Conservation (phyloP, 1,140 invertebrate genomes). For the Octopus bimaculoides region DNA sequence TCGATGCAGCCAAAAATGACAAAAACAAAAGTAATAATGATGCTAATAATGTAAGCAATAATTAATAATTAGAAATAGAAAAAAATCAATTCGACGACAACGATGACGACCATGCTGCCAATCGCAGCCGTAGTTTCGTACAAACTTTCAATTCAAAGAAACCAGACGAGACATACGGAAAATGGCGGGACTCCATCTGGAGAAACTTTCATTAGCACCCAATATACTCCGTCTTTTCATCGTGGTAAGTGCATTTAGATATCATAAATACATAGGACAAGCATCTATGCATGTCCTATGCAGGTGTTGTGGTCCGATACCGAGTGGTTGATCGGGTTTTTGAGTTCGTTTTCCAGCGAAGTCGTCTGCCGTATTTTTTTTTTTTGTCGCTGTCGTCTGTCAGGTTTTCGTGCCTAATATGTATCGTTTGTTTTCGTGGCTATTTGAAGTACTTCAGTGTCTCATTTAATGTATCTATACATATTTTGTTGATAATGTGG, state of each 20-base stretch:
- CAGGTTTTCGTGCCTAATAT: too few species aligned
- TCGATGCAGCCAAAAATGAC: not conserved
- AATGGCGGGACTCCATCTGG: slow-evolving; percentile 12
- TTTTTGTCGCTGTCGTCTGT: too few species aligned
- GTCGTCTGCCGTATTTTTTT: too few species aligned
- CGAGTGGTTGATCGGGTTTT: too few species aligned
- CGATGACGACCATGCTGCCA: not conserved
- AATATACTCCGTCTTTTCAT: slow-evolving; percentile 7
- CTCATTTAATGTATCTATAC: too few species aligned
- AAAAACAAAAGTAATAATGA: not conserved
- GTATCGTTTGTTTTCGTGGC: too few species aligned
- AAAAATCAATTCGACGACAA: not conserved
- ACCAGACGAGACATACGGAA: not conserved
- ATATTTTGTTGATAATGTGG: too few species aligned
- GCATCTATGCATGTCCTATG: too few species aligned
- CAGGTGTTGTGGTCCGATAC: too few species aligned
- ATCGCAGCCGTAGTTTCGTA: not conserved
- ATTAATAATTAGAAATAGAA: not conserved
- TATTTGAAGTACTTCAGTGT: too few species aligned
- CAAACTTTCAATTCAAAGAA: not conserved
- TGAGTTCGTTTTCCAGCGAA: too few species aligned
- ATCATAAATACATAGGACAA: too few species aligned
- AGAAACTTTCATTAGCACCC: slow-evolving; percentile 1
- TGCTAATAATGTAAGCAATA: not conserved
- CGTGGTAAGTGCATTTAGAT: not conserved